Evolutionary conservation across 2,797 vertebrate genomes (phyloP).

Genomic region (Kryptolebias ocellatus): DNA sequence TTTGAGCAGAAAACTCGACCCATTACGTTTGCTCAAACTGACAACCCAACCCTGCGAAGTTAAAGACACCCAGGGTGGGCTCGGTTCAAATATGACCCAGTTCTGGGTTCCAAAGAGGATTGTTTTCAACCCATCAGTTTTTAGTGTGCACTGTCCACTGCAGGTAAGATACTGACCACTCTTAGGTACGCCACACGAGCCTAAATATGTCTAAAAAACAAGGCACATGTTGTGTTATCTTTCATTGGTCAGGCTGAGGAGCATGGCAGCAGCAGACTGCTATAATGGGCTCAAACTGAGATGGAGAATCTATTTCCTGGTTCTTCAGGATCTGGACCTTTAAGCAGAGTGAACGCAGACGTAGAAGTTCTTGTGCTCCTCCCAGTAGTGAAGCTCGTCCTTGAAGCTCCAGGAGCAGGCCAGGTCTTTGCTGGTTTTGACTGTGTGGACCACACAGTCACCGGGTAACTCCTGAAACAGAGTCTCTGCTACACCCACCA

Average conservation of each 20-base stretch:
- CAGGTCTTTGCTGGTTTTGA: conserved; percentile 74
- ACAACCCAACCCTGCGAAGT: too few species aligned
- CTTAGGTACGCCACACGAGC: background rate
- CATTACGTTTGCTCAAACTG: too few species aligned
- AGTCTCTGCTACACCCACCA: conserved; percentile 61
- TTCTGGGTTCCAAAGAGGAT: too few species aligned
- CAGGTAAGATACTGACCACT: background rate
- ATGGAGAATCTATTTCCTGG: background rate
- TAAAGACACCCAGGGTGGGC: too few species aligned
- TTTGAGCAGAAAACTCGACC: too few species aligned
- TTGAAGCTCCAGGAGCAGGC: conserved; percentile 77
- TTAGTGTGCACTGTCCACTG: background rate
- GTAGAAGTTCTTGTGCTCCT: conserved; percentile 72
- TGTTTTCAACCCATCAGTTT: too few species aligned
- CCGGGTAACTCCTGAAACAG: conserved; percentile 73
- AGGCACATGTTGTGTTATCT: conserved; percentile 15
- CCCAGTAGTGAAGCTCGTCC: conserved; percentile 81
- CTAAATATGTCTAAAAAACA: background rate
- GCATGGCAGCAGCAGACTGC: background rate
- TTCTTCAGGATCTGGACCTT: conserved; percentile 20
- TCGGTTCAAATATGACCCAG: too few species aligned
- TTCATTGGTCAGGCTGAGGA: background rate
- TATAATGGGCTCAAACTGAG: conserved; percentile 22
- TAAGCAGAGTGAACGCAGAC: conserved; percentile 82
- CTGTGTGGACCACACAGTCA: conserved; percentile 72